Evolutionary conservation across 2,797 vertebrate species (phyloP), one percentile per base, ranked within the genome.

Genomic region (Lepus oiostolus): DNA sequence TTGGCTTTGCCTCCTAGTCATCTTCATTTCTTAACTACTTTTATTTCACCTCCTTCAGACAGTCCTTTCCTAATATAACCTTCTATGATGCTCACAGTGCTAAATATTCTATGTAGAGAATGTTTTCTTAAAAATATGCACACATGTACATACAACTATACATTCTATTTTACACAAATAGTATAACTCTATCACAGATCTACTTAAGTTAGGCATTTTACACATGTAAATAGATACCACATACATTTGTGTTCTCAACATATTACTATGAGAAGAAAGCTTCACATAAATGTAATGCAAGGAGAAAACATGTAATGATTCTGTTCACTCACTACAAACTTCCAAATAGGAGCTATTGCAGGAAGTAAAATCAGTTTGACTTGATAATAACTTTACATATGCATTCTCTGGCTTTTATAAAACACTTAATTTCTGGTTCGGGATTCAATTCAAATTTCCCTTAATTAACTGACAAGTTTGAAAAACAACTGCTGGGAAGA

Each of bases 391-490:
- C 28, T 91, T 54, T 71, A 81, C 11, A 47, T 72, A 32, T 74
- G 75, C 96, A 67, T 93, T 90, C 79, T 88, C 91, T 94, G 86
- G 75, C 60, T 65, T 65, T 89, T 95, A 87, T 83, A 47, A 65
- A 92, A 96, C 10, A 62, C 22, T 87, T 14, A 90, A 91, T 92
- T 89, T 72, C 92, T 76, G 85, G 77, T 38, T 92, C 94, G 97
- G 85, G 67, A 91, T 60, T 16, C 6, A 60, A 77, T 75, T 87
- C 82, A 87, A 94, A 85, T 93, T 91, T 84, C 84, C 76, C 95
- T 87, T 72, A 65, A 85, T 50, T 91, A 97, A 98, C 95, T 22
- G 96, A 96, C 60, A 96, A 94, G 86, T 93, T 95, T 91, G 71
- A 47, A 62, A 91, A 97, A 91, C 92, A 97, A 93, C 86, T 89